Percentiles rank a stretch among this genome's conserved stretches.
These are phyloP conservation scores for Doryteuthis pealeii DNA, from an alignment of 1,140 invertebrate species.

Conservation along the genomic window DNA sequence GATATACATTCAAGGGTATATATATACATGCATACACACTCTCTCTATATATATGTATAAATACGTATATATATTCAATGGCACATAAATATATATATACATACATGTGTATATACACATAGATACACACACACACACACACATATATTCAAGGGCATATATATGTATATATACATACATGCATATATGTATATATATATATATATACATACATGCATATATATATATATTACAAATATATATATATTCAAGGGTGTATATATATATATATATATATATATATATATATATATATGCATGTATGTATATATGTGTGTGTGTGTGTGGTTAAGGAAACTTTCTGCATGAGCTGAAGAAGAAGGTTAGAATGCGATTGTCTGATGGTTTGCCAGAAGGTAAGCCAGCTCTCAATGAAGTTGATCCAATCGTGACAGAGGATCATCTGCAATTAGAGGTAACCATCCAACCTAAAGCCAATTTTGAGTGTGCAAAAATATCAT, in stretches of 20 bases:
- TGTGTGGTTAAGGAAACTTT: too few species aligned
- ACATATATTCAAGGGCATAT: background rate
- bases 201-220: background rate
- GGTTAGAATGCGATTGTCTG: too few species aligned
- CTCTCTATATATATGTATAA: too few species aligned
- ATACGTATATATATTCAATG: too few species aligned
- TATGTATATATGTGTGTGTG: too few species aligned
- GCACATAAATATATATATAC: background rate
- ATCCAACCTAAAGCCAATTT: too few species aligned
- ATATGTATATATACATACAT: background rate
- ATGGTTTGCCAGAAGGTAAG: too few species aligned
- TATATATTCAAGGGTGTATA: background rate
- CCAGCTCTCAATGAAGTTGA: too few species aligned
- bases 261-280: background rate
- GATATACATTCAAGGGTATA: background rate
- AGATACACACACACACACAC: background rate
- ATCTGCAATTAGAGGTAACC: too few species aligned
- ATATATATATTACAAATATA: background rate
- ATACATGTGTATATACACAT: background rate
- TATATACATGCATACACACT: background rate
- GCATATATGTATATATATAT: slow-evolving; percentile 4
- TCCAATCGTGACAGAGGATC: too few species aligned
- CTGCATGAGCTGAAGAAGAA: too few species aligned
- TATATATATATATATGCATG: background rate
- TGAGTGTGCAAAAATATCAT: too few species aligned